phyloP scores from a whole-genome alignment of 2,888 invertebrate genomes.

The Cryptocephalus primarius region DNA sequence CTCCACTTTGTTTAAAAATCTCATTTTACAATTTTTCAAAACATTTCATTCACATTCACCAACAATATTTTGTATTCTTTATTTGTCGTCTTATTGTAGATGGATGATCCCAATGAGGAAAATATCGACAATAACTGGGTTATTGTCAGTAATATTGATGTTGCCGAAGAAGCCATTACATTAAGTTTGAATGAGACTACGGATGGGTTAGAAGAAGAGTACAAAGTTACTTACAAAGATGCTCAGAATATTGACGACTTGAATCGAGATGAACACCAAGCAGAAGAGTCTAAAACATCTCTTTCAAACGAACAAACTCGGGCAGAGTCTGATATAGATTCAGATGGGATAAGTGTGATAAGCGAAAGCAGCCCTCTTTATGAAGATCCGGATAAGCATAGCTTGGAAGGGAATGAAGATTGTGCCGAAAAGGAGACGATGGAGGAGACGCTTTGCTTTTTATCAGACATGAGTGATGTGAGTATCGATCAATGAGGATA shows the following conservation, averaged over 20 bases:
- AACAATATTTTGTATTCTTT: no score
- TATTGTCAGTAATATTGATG: conserved; percentile 5
- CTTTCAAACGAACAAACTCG: no score
- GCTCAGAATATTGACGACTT: background rate
- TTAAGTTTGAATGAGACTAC: background rate
- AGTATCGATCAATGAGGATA: no score
- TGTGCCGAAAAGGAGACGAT: conserved; percentile 2
- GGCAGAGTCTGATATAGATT: conserved; percentile 8
- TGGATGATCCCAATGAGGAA: conserved; percentile 5
- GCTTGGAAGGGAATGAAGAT: conserved; percentile 1
- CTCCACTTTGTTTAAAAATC: no score
- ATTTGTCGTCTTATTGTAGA: background rate
- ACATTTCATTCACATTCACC: no score
- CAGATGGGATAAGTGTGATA: conserved; percentile 9
- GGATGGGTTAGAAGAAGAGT: background rate
- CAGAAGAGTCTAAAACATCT: no score
- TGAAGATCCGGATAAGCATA: background rate
- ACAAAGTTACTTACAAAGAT: background rate
- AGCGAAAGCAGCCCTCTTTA: conserved; percentile 5
- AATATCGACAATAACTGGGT: conserved; percentile 5
- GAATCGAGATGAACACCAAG: no score
- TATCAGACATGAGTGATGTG: background rate
- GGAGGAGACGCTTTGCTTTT: background rate
- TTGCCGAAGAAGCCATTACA: conserved; percentile 4
- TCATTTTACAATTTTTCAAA: no score